Evolutionary conservation across 1,140 invertebrate genomes (phyloP).

Genomic region (Doryteuthis pealeii): DNA sequence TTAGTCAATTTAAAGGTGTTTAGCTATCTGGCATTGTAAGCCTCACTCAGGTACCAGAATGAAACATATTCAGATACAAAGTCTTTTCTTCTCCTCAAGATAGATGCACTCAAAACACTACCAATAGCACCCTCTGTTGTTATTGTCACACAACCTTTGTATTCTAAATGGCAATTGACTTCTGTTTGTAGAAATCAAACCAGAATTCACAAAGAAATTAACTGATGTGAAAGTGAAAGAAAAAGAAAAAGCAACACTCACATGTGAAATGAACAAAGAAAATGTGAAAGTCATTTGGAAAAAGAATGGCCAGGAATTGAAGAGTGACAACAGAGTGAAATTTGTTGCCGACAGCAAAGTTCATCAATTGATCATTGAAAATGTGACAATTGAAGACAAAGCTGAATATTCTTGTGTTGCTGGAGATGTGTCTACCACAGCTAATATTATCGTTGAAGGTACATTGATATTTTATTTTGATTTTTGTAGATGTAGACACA

Average conservation of each 20-base stretch:
- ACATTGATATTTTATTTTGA: no score
- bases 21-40: no score
- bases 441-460: conserved; percentile 27
- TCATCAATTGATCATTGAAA: conserved; percentile 3
- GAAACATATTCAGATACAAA: no score
- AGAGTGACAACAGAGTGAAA: not conserved
- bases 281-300: conserved; percentile 52
- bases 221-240: conserved; percentile 64
- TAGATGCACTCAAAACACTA: no score
- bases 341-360: not conserved
- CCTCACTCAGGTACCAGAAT: no score
- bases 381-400: conserved; percentile 22
- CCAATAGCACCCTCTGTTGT: no score
- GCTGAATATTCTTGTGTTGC: conserved; percentile 17
- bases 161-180: no score
- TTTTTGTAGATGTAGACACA: no score
- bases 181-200: conserved; percentile 38
- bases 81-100: no score
- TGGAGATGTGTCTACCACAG: conserved; percentile 16
- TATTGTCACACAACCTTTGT: no score
- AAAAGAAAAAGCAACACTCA: conserved; percentile 69
- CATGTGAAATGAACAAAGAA: conserved; percentile 59
- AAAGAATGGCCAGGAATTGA: conserved; percentile 39
- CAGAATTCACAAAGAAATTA: conserved; percentile 53
- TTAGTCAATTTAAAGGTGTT: no score